Conservation (phyloP, 2,888 invertebrate species). For the Melolontha melolontha region DNA sequence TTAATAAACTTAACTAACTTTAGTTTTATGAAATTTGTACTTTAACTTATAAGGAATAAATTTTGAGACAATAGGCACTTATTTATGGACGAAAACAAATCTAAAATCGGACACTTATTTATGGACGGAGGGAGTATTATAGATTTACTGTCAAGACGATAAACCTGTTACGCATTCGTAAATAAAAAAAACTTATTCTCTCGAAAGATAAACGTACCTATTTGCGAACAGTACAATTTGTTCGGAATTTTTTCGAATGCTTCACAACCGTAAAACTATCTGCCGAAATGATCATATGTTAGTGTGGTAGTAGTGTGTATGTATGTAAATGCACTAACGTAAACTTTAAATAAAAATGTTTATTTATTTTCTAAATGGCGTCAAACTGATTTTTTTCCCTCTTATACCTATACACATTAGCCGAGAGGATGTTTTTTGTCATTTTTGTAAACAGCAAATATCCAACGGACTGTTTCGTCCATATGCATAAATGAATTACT, state of each 20-base stretch:
- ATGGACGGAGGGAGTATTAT: too few species aligned
- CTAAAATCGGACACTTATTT: too few species aligned
- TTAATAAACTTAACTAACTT: too few species aligned
- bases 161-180: neutral
- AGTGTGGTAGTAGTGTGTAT: too few species aligned
- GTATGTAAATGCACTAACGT: conserved; percentile 22
- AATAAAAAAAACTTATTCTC: conserved; percentile 25
- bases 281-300: too few species aligned
- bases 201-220: conserved; percentile 35
- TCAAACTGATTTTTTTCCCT: conserved; percentile 34
- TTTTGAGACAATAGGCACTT: too few species aligned
- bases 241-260: conserved; percentile 12
- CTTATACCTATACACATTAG: neutral
- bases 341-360: conserved; percentile 43
- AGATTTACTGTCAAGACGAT: too few species aligned
- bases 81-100: too few species aligned
- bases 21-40: too few species aligned
- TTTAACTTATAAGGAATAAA: too few species aligned
- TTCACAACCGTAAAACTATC: too few species aligned
- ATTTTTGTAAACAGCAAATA: conserved; percentile 43
- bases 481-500: too few species aligned
- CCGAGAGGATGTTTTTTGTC: conserved; percentile 34
- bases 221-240: conserved; percentile 31
- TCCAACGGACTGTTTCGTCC: neutral
- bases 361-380: conserved; percentile 41